Conservation (phyloP, 2,888 invertebrate genomes). For the Ormyrus thymus region DNA sequence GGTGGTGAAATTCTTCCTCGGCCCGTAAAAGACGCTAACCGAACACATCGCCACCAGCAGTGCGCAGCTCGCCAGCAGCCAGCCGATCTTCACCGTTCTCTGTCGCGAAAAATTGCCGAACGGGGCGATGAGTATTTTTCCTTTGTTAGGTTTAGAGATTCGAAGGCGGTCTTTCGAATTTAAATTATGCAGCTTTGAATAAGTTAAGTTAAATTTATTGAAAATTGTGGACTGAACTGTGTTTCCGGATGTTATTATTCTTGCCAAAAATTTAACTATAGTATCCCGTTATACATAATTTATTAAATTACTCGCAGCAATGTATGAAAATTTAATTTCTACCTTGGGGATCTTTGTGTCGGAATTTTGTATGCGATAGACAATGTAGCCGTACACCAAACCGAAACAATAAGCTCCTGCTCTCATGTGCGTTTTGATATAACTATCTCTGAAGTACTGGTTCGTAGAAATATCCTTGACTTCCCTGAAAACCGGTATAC, state of each 20-base stretch:
- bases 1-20: conserved; percentile 78
- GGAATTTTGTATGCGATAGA: conserved; percentile 80
- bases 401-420: conserved; percentile 84
- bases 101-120: conserved; percentile 35
- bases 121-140: too few species aligned
- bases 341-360: conserved; percentile 74
- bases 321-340: conserved; percentile 47
- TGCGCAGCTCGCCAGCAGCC: conserved; percentile 63
- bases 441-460: conserved; percentile 80
- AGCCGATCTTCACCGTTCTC: conserved; percentile 64
- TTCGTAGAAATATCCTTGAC: conserved; percentile 80
- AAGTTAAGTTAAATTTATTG: too few species aligned
- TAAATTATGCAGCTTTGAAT: too few species aligned
- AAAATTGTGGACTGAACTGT: too few species aligned
- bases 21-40: conserved; percentile 80
- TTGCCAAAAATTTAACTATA: too few species aligned
- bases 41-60: conserved; percentile 78
- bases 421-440: conserved; percentile 86
- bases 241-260: too few species aligned
- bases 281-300: too few species aligned
- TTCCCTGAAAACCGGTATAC: conserved; percentile 76
- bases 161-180: too few species aligned
- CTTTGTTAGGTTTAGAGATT: too few species aligned
- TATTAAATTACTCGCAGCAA: too few species aligned
- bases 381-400: conserved; percentile 80